These are phyloP conservation scores for Pomacea canaliculata DNA, from an alignment of 2,888 invertebrate genomes.

Conservation along the genomic window DNA sequence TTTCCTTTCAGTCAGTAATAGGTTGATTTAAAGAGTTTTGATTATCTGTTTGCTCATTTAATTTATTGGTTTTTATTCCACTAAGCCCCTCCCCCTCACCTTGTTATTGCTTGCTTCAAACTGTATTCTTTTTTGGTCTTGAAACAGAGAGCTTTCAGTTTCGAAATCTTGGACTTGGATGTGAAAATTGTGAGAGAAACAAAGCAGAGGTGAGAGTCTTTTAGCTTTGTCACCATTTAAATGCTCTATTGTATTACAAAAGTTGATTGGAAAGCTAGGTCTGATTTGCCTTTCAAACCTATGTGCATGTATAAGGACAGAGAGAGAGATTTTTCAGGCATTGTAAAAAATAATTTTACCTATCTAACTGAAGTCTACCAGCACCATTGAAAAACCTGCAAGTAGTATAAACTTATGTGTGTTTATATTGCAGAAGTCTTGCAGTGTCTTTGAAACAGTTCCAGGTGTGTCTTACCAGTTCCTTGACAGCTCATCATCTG, in stretches of 20 bases:
- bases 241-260: no score
- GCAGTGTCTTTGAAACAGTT: slow-evolving; percentile 54
- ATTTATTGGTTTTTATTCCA: not conserved
- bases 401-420: no score
- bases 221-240: no score
- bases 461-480: slow-evolving; percentile 44
- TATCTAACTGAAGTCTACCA: no score
- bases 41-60: not conserved
- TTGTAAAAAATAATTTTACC: no score
- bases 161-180: slow-evolving; percentile 54
- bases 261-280: no score
- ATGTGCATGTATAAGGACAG: no score
- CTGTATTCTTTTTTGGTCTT: not conserved
- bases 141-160: slow-evolving; percentile 52
- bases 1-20: no score
- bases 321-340: no score
- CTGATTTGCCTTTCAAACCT: no score
- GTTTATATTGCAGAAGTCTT: slow-evolving; percentile 43
- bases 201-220: slow-evolving; percentile 50
- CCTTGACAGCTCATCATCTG: slow-evolving; percentile 2
- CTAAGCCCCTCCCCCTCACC: no score
- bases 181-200: slow-evolving; percentile 60
- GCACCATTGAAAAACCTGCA: no score
- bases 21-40: not conserved
- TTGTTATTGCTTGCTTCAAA: not conserved